Evolutionary conservation across 2,888 invertebrate species (phyloP), one percentile per base, ranked within the genome.

Genomic region (Drosophila testacea): DNA sequence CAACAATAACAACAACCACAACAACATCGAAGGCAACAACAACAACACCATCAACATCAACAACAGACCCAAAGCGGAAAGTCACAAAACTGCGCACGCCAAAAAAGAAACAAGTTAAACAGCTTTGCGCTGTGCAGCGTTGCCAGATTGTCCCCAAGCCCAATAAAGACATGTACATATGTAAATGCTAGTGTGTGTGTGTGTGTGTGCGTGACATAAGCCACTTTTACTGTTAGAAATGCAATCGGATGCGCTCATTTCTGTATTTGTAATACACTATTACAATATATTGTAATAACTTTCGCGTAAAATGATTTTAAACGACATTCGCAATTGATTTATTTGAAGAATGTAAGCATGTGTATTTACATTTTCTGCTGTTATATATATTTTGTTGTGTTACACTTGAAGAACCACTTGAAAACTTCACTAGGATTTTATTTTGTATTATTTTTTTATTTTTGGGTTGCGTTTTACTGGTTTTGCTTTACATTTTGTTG

Each of bases 221-320:
- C 78, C 81, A 87, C 88, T 84, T 84, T 87, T 84, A 83, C 83
- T 83, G 83, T 83, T 83, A 84, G 87, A 84, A 84, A 84, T 87
- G 72, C 78, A 82, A 63, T 76, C 55, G 71, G 66, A 81, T 81
- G 84, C 70, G 79, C 73, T 71, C 52, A 48, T 55, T 65, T 66
- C 46, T 55, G 47, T 66, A 57, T 51, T 50, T 62, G 51, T 52
- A 47, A 32, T 47, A 34, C 11, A 38, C 3, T 28, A 62, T 30
- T 34, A 60, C 13, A 50, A 42, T 57, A 39, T 44, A 61, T 56
- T 44, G 57, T 68, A 50, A 57, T 42, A 56, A 57, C 48, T 61
- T 63, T 63, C 38, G 51, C 74, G 70, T 78, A 74, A 68, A 68
- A 74, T 78, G 62, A 78, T 74, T 78, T 77, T 48, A 28, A 60